Evolutionary conservation across 2,888 invertebrate species (phyloP).

Genomic region (Cephus pulcher): DNA sequence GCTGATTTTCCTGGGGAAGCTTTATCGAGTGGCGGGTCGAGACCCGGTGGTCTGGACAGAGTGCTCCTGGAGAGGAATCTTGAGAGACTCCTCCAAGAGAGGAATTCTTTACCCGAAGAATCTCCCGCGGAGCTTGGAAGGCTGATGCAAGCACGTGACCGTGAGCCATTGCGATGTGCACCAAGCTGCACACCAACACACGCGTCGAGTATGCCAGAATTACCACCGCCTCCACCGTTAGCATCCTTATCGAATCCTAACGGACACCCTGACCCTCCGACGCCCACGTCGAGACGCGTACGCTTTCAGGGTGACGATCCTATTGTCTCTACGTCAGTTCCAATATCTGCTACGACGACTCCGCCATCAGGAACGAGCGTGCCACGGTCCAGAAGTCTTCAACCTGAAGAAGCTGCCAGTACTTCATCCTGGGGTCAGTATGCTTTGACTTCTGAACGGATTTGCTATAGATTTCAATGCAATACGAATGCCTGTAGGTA

Average conservation of each 20-base stretch:
- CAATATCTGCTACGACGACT: constrained; percentile 32
- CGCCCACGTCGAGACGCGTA: constrained; percentile 65
- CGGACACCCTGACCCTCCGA: constrained; percentile 48
- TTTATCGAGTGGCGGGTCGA: constrained; percentile 42
- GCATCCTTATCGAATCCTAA: not conserved
- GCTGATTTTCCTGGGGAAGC: constrained; percentile 18
- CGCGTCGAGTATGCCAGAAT: constrained; percentile 75
- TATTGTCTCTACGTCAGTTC: constrained; percentile 13
- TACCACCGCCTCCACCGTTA: constrained; percentile 50
- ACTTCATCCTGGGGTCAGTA: constrained; percentile 57
- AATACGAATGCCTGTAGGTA: not conserved
- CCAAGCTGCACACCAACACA: constrained; percentile 64
- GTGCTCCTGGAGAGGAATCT: constrained; percentile 77
- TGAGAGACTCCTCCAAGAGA: constrained; percentile 72
- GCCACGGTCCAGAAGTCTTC: constrained; percentile 68
- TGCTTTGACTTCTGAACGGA: not conserved
- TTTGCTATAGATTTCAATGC: not conserved
- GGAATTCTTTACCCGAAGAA: constrained; percentile 58
- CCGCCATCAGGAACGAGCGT: constrained; percentile 68
- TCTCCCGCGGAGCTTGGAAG: constrained; percentile 58
- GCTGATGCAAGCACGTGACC: constrained; percentile 70
- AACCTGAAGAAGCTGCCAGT: constrained; percentile 69
- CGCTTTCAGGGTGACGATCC: constrained; percentile 68
- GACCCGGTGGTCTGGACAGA: constrained; percentile 72
- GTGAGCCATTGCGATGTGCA: constrained; percentile 69